Evolutionary conservation across 1,140 invertebrate species (phyloP).

Genomic region (Coenobita brevimanus): DNA sequence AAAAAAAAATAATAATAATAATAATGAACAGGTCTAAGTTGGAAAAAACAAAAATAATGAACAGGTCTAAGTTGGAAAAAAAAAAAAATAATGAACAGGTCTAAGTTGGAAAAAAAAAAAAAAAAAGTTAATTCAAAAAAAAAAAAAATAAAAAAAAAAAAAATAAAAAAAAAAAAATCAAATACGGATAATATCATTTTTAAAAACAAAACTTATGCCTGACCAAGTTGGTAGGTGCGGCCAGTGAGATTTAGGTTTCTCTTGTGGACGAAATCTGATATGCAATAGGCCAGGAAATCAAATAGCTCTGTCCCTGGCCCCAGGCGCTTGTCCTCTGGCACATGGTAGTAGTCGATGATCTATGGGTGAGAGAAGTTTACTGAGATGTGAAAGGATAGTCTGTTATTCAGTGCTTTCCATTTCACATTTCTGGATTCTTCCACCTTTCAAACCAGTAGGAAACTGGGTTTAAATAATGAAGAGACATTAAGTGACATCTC

Average conservation of each 20-base stretch:
- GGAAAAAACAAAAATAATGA: not conserved
- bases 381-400: not conserved
- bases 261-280: constrained; percentile 81
- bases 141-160: not conserved
- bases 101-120: not conserved
- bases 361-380: not conserved
- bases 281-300: constrained; percentile 84
- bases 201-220: constrained; percentile 42
- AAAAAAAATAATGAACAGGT: not conserved
- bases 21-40: not conserved
- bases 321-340: constrained; percentile 77
- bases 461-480: not conserved
- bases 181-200: not conserved
- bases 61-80: not conserved
- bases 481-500: not conserved
- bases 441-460: too few relatives aligned
- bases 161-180: not conserved
- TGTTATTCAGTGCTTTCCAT: not conserved
- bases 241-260: constrained; percentile 76
- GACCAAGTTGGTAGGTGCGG: constrained; percentile 79
- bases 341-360: constrained; percentile 73
- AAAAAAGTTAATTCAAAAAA: not conserved
- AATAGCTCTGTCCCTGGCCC: constrained; percentile 80
- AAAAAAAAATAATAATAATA: not conserved
- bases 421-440: too few relatives aligned